Evolutionary conservation across 2,888 invertebrate species (phyloP).

Genomic region (Acholoe squamosa): DNA sequence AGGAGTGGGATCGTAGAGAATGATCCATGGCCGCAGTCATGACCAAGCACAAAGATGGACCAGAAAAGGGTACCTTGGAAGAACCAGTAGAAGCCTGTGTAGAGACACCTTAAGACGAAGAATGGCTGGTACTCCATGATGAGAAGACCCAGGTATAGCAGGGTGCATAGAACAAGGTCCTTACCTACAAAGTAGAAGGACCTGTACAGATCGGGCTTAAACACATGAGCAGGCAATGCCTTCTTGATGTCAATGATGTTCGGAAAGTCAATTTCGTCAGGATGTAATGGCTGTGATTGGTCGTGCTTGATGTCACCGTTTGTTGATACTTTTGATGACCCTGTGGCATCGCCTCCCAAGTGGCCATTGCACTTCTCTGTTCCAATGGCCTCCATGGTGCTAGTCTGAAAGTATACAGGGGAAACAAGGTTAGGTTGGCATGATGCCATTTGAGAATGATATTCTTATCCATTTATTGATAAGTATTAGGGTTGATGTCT

Average conservation of each 20-base stretch:
- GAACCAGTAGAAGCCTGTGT: conserved; percentile 76
- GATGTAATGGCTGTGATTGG: background rate
- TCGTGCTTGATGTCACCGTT: background rate
- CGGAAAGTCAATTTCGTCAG: conserved; percentile 73
- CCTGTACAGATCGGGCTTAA: conserved; percentile 72
- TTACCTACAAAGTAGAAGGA: conserved; percentile 78
- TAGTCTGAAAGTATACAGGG: background rate
- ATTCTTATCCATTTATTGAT: too few relatives aligned
- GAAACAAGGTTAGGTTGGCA: background rate
- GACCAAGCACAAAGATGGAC: conserved; percentile 79
- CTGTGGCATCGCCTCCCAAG: background rate
- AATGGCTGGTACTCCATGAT: conserved; percentile 64
- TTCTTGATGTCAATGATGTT: conserved; percentile 77
- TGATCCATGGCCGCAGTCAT: conserved; percentile 81
- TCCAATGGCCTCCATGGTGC: background rate
- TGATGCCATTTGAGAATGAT: too few relatives aligned
- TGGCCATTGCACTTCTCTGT: background rate
- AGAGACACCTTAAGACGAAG: conserved; percentile 58
- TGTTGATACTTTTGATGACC: background rate
- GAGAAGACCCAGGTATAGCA: conserved; percentile 69
- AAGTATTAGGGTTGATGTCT: too few relatives aligned
- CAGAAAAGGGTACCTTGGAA: conserved; percentile 79
- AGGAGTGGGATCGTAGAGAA: conserved; percentile 76
- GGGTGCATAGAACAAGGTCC: conserved; percentile 73
- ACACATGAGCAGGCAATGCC: conserved; percentile 76